Evolutionary conservation across 2,888 invertebrate species (phyloP).

Genomic region (Drosophila cognata): DNA sequence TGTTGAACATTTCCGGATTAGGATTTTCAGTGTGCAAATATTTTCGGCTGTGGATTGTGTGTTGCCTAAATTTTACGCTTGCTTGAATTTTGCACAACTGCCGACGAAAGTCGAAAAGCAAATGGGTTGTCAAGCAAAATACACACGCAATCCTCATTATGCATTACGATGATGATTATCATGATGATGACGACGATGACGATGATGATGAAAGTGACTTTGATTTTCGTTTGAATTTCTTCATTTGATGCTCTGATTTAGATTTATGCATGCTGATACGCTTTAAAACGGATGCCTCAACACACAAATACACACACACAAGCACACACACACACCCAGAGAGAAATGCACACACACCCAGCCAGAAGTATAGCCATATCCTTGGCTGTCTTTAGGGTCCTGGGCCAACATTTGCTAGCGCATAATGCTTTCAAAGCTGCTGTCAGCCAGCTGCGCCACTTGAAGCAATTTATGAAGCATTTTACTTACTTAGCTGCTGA

Average conservation of each 20-base stretch:
- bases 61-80: conserved; percentile 70
- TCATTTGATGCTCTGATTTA: conserved; percentile 63
- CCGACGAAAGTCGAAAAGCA: conserved; percentile 34
- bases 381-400: conserved; percentile 50
- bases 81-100: conserved; percentile 46
- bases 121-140: conserved; percentile 35
- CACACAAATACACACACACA: conserved; percentile 10
- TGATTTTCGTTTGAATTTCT: conserved; percentile 71
- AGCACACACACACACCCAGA: conserved; percentile 16
- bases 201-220: conserved; percentile 57
- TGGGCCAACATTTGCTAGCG: conserved; percentile 61
- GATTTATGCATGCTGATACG: conserved; percentile 69
- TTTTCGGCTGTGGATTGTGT: conserved; percentile 37
- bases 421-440: conserved; percentile 65
- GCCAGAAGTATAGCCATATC: conserved; percentile 37
- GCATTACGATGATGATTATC: conserved; percentile 21
- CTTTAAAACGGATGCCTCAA: conserved; percentile 59
- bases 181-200: conserved; percentile 21
- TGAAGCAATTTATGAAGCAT: conserved; percentile 80
- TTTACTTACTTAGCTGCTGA: conserved; percentile 80
- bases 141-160: conserved; percentile 33
- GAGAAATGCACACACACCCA: conserved; percentile 2
- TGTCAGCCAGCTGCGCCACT: conserved; percentile 75
- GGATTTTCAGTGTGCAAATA: conserved; percentile 55
- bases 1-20: conserved; percentile 56